A percentile compares a stretch with the other conserved stretches of the same genome.
Evolutionary conservation across 2,797 vertebrate species (phyloP).

Genomic region (Loris lydekkerianus): DNA sequence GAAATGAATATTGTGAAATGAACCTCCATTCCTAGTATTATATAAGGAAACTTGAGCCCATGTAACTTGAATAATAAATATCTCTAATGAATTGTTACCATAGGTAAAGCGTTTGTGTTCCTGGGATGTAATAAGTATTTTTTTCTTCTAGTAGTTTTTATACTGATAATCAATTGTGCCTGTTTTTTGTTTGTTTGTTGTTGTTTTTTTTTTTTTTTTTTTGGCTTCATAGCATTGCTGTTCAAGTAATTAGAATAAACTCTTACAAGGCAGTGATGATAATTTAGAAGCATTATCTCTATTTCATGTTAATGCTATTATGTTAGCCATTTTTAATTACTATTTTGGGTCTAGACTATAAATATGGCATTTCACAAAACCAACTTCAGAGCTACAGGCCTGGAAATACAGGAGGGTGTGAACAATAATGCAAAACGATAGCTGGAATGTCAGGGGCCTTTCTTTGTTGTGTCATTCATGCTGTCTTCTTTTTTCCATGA

Average conservation of each 20-base stretch:
- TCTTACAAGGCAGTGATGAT: constrained; percentile 63
- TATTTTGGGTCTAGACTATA: constrained; percentile 85
- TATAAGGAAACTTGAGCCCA: constrained; percentile 84
- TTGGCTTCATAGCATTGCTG: constrained; percentile 60
- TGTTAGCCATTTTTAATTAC: constrained; percentile 87
- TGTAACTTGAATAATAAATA: constrained; percentile 69
- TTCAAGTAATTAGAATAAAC: constrained; percentile 65
- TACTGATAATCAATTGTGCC: constrained; percentile 79
- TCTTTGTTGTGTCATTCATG: constrained; percentile 99
- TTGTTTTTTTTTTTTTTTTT: background rate
- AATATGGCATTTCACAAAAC: constrained; percentile 86
- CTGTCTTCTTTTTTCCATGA: constrained; percentile 91
- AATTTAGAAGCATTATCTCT: constrained; percentile 74
- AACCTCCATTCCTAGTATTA: constrained; percentile 76
- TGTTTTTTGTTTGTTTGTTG: background rate
- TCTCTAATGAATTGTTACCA: constrained; percentile 78
- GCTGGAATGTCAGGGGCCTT: constrained; percentile 96
- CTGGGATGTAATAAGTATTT: constrained; percentile 57
- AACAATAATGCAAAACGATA: constrained; percentile 96
- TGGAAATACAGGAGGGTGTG: constrained; percentile 95
- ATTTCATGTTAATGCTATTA: constrained; percentile 84
- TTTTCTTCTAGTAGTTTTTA: constrained; percentile 60
- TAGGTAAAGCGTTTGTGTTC: constrained; percentile 69
- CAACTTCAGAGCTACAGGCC: constrained; percentile 88
- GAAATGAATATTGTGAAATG: constrained; percentile 23